These are phyloP conservation scores for Philypnodon macrostomus DNA, from an alignment of 2,797 vertebrate species.

Conservation along the genomic window DNA sequence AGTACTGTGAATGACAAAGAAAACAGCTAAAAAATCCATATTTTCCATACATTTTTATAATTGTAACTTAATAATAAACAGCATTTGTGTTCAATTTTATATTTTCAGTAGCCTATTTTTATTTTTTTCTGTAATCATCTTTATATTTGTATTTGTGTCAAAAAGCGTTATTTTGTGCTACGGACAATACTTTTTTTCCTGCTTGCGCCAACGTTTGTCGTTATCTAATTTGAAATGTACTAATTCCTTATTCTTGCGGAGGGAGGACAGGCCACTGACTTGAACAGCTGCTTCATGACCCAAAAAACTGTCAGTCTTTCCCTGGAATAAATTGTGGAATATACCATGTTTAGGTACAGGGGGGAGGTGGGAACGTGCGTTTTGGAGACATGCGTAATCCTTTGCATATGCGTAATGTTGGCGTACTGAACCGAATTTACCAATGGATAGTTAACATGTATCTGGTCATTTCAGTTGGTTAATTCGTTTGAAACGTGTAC, in stretches of 20 bases:
- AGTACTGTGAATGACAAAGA: neutral
- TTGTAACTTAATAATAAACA: constrained; percentile 34
- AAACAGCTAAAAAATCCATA: constrained; percentile 12
- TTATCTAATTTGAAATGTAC: constrained; percentile 88
- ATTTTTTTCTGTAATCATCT: neutral
- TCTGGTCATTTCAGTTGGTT: accelerated
- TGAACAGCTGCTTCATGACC: constrained; percentile 91
- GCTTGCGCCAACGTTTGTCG: constrained; percentile 75
- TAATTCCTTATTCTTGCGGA: constrained; percentile 84
- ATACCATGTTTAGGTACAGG: constrained; percentile 71
- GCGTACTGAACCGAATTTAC: accelerated
- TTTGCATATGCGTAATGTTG: accelerated
- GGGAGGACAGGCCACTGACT: constrained; percentile 78
- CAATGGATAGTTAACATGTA: accelerated
- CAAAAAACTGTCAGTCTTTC: constrained; percentile 93
- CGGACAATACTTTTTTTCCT: constrained; percentile 57
- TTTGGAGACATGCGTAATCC: neutral
- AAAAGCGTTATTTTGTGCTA: constrained; percentile 40
- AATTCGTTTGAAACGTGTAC: accelerated
- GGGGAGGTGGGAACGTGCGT: constrained; percentile 36
- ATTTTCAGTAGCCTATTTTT: constrained; percentile 17
- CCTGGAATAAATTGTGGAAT: constrained; percentile 90
- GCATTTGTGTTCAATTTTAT: constrained; percentile 19
- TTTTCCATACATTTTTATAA: constrained; percentile 13
- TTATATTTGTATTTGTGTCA: constrained; percentile 16